These are phyloP conservation scores for Troides helena DNA, from an alignment of 2,888 invertebrate species.

Conservation along the genomic window DNA sequence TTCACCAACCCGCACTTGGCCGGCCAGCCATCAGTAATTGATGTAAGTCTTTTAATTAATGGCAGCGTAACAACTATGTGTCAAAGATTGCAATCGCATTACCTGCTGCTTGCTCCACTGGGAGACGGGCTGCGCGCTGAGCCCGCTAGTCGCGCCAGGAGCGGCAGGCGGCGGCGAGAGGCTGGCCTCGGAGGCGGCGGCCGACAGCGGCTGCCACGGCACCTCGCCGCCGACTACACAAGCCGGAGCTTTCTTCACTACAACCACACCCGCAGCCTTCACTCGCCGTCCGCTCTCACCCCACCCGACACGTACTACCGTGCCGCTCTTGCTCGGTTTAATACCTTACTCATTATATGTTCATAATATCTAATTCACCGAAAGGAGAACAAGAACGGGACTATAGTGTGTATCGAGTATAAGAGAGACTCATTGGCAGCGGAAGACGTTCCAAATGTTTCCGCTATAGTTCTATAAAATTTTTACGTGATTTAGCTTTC, in stretches of 20 bases:
- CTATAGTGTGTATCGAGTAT: conserved; percentile 12
- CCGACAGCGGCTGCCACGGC: conserved; percentile 79
- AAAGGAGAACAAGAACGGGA: not conserved
- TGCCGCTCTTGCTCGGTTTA: conserved; percentile 1
- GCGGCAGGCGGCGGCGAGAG: conserved; percentile 65
- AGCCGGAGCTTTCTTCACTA: conserved; percentile 80
- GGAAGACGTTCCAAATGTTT: conserved; percentile 5
- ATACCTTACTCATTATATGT: not conserved
- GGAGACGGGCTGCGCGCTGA: conserved; percentile 60
- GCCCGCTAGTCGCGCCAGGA: conserved; percentile 47
- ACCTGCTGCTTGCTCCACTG: conserved; percentile 88
- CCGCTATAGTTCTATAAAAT: not conserved
- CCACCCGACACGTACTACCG: conserved; percentile 3
- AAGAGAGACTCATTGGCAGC: conserved; percentile 9
- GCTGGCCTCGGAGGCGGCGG: conserved; percentile 70
- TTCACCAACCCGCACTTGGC: too few relatives aligned
- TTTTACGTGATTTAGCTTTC: not conserved
- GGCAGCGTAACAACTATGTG: too few relatives aligned
- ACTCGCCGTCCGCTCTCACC: conserved; percentile 26
- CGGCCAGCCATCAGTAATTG: too few relatives aligned
- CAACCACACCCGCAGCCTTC: conserved; percentile 50
- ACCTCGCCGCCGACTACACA: conserved; percentile 79
- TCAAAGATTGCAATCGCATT: conserved; percentile 21
- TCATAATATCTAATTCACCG: not conserved
- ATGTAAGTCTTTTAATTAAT: too few relatives aligned